Conservation (phyloP, 2,797 vertebrate species). For the Trachops cirrhosus region DNA sequence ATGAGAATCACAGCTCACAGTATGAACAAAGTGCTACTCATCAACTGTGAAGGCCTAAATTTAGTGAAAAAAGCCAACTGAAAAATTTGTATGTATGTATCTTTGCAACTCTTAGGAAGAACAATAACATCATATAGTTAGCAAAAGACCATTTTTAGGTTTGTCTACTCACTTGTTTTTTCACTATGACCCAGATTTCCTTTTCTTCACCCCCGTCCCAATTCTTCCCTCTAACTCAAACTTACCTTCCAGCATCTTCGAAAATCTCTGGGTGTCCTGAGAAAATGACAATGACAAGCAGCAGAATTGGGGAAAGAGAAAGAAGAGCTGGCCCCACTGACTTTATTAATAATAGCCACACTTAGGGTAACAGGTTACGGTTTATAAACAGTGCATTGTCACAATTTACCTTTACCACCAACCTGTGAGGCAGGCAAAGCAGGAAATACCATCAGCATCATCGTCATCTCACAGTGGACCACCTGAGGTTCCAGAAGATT, state of each 20-base stretch:
- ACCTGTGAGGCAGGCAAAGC: background rate
- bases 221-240: background rate
- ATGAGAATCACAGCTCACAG: background rate
- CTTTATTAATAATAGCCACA: background rate
- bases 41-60: background rate
- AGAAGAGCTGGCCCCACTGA: background rate
- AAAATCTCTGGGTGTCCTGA: slow-evolving; percentile 1
- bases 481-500: background rate
- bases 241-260: background rate
- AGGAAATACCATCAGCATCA: background rate
- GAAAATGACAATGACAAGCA: background rate
- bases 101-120: background rate
- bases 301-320: background rate
- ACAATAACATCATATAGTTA: background rate
- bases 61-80: background rate
- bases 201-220: background rate
- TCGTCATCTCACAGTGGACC: background rate
- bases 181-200: slow-evolving; percentile 26
- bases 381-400: background rate
- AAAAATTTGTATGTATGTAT: background rate
- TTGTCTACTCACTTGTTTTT: background rate
- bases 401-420: background rate
- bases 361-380: background rate
- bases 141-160: background rate
- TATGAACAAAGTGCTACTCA: background rate